phyloP scores from a whole-genome alignment of 2,113 vertebrate genomes.

The Gambusia affinis region DNA sequence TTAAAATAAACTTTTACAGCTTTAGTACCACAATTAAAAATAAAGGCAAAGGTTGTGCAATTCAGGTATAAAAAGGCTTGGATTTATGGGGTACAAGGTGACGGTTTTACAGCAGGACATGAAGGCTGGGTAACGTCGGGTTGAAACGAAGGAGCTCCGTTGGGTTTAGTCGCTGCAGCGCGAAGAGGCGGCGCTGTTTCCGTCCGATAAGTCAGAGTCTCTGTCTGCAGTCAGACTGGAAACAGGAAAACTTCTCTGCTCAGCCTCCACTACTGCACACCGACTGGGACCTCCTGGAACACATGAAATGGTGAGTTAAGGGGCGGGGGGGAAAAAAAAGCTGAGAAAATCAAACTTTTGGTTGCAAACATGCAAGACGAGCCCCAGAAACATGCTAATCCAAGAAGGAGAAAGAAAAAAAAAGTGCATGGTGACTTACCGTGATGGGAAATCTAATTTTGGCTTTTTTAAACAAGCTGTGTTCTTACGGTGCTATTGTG shows the following conservation, averaged over 20 bases:
- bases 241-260: background rate
- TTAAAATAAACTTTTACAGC: constrained; percentile 50
- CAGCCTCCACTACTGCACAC: constrained; percentile 62
- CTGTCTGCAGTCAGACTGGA: background rate
- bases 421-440: background rate
- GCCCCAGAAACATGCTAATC: constrained; percentile 38
- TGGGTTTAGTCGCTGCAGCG: constrained; percentile 56
- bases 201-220: constrained; percentile 36
- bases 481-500: too few species aligned
- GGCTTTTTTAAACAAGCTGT: too few species aligned
- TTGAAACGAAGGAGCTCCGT: background rate
- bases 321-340: too few species aligned
- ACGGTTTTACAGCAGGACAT: constrained; percentile 50
- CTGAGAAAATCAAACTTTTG: background rate
- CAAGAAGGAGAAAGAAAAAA: too few species aligned
- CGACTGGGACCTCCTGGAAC: constrained; percentile 76
- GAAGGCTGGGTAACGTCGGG: constrained; percentile 1
- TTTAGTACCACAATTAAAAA: constrained; percentile 57
- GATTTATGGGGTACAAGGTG: constrained; percentile 33
- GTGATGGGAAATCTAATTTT: background rate
- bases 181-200: constrained; percentile 38
- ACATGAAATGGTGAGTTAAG: background rate
- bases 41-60: constrained; percentile 57
- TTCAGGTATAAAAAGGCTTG: constrained; percentile 31
- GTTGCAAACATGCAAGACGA: constrained; percentile 33